Percentiles rank a stretch among this genome's conserved stretches.
Conservation (phyloP, 1,140 invertebrate genomes). For the Drosophila fuyamai region DNA sequence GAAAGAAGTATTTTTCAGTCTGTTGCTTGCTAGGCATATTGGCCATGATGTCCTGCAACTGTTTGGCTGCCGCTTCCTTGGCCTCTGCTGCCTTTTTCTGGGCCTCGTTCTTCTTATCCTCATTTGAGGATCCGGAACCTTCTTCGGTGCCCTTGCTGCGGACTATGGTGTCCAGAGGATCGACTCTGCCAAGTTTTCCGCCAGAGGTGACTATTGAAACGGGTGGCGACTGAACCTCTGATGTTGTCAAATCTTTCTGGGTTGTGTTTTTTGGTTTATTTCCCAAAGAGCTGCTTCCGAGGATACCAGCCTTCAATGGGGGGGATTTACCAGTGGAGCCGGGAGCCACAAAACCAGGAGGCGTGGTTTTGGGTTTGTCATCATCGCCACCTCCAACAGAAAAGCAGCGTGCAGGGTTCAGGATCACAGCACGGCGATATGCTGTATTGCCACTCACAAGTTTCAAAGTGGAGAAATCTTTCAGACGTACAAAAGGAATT, state of each 20-base stretch:
- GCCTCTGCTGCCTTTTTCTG: constrained; percentile 16
- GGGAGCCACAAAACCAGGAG: constrained; percentile 1
- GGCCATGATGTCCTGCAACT: constrained; percentile 52
- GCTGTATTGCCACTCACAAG: not conserved
- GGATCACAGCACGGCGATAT: not conserved
- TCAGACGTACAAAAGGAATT: not conserved
- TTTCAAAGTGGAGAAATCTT: constrained; percentile 6
- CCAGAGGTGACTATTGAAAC: not conserved
- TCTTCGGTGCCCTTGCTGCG: not conserved
- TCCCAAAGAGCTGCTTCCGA: not conserved
- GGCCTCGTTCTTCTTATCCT: not conserved
- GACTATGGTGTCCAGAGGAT: not conserved
- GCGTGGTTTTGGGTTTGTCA: constrained; percentile 1
- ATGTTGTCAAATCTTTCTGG: not conserved
- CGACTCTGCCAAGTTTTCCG: constrained; percentile 11
- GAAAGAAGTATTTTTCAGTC: constrained; percentile 71
- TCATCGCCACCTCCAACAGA: not conserved
- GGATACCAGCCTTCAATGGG: too few relatives aligned
- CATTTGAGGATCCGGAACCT: not conserved
- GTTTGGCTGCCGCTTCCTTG: constrained; percentile 41
- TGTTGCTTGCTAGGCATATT: constrained; percentile 69
- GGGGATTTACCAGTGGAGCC: not conserved
- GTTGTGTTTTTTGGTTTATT: not conserved
- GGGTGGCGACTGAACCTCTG: not conserved
- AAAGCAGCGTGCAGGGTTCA: constrained; percentile 2